Base-by-base conservation (phyloP, 2,888 invertebrate species). In the Pemphredon lugubris region DNA sequence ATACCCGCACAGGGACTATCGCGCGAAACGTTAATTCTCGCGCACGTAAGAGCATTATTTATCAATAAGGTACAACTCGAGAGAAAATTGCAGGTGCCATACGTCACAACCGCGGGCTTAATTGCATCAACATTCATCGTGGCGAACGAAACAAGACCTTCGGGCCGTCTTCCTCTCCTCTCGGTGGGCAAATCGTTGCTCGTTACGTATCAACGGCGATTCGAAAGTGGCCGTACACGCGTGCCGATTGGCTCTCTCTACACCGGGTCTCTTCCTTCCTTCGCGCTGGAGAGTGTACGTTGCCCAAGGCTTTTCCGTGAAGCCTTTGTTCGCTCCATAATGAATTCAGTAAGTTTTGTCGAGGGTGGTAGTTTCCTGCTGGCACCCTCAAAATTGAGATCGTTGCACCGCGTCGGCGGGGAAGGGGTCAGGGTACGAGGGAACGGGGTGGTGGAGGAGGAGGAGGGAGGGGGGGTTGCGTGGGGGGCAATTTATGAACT, bases 281-380 rank as follows among this genome's bases (percentile, higher is more conserved):
- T 34, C 32, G 57, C 61, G 54, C 37, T 69, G 30, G 59, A 26
- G 39, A 78, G 67, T 63, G 32, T 70, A 71, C 80, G 81, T 77
- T 76, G 87, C 86, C 87, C 67, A 83, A 83, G 83, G 87, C 86
- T 80, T 79, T 76, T 74, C 77, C 78, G 63, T 55, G 80, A 72
- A 77, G 84, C 84, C 88, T 87, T 88, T 87, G 87, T 87, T 88
- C 88, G 81, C 75, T 75, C 81, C 71, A 80, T 88, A 88, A 88
- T 88, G 87, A 88, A 87, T 88, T 88, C 88, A 85, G 85, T 81
- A 87, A 88, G 87, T 87, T 87, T 87, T 84, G 84, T 86, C 86
- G 86, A 87, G 88, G 87, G 88, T 86, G 84, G 87, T 86, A 87
- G 88, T 87, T 88, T 88, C 88, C 87, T 86, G 87, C 82, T 83